These are phyloP conservation scores for Eupithecia subfuscata DNA, from an alignment of 2,888 invertebrate species.

Conservation along the genomic window DNA sequence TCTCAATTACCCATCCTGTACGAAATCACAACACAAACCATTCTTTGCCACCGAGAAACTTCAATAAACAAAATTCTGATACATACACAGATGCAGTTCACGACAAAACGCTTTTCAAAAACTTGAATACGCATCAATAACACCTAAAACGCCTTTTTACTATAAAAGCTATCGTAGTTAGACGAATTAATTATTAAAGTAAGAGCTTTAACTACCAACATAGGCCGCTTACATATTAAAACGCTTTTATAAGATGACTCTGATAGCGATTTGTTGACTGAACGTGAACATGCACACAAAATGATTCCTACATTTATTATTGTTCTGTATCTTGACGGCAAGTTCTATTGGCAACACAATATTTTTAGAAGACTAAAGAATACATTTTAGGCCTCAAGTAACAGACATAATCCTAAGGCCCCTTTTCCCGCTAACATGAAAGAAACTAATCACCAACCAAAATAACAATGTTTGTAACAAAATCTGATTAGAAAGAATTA, in stretches of 20 bases:
- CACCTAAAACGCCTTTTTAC: neutral
- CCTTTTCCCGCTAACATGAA: slow-evolving; percentile 20
- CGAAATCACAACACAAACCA: neutral
- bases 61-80: neutral
- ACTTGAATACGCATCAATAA: neutral
- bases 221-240: neutral
- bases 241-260: neutral
- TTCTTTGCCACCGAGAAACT: neutral
- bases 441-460: slow-evolving; percentile 16
- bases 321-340: slow-evolving; percentile 37
- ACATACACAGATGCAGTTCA: neutral
- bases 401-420: slow-evolving; percentile 36
- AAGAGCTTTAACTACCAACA: neutral
- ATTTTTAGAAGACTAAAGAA: slow-evolving; percentile 22
- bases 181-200: neutral
- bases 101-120: neutral
- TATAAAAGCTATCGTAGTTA: neutral
- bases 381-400: slow-evolving; percentile 30
- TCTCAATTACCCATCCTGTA: neutral
- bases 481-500: neutral
- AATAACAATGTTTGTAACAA: neutral
- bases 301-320: slow-evolving; percentile 9
- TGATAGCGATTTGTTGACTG: neutral
- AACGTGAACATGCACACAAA: neutral
- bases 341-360: slow-evolving; percentile 39